phyloP scores from a whole-genome alignment of 2,888 invertebrate species.

The Syritta pipiens region DNA sequence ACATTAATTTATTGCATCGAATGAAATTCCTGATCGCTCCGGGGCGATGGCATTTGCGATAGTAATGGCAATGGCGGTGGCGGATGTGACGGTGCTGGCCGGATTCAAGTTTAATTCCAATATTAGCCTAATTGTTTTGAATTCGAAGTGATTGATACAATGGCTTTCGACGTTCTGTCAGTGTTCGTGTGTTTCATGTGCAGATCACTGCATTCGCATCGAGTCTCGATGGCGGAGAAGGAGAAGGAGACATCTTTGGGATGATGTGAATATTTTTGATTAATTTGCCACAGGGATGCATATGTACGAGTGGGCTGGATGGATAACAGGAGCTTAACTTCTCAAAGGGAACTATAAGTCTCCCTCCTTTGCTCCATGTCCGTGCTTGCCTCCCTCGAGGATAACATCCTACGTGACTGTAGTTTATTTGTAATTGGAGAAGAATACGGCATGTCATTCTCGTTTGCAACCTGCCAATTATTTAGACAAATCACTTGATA shows the following conservation, averaged over 20 bases:
- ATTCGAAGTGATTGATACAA: constrained; percentile 60
- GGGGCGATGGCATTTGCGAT: not conserved
- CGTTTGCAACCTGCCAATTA: constrained; percentile 63
- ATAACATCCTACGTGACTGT: constrained; percentile 8
- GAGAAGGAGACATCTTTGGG: not conserved
- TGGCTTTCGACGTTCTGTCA: not conserved
- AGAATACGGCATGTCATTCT: constrained; percentile 37
- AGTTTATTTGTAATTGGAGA: constrained; percentile 59
- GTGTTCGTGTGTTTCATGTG: not conserved
- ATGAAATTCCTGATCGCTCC: constrained; percentile 44
- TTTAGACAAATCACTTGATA: constrained; percentile 48
- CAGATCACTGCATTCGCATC: constrained; percentile 2
- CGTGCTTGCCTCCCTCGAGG: not conserved
- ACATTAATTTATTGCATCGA: constrained; percentile 66
- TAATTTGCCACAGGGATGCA: constrained; percentile 33
- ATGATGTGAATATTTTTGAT: constrained; percentile 62
- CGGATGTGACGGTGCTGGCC: not conserved
- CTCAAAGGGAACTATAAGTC: constrained; percentile 7
- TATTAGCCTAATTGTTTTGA: constrained; percentile 67
- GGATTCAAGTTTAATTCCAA: constrained; percentile 54
- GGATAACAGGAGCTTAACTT: constrained; percentile 18
- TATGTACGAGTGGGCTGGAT: not conserved
- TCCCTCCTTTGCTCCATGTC: too few species aligned
- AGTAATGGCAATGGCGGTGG: not conserved
- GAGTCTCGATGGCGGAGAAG: not conserved